Evolutionary conservation across 2,113 vertebrate species (phyloP).

Genomic region (Chionis minor): DNA sequence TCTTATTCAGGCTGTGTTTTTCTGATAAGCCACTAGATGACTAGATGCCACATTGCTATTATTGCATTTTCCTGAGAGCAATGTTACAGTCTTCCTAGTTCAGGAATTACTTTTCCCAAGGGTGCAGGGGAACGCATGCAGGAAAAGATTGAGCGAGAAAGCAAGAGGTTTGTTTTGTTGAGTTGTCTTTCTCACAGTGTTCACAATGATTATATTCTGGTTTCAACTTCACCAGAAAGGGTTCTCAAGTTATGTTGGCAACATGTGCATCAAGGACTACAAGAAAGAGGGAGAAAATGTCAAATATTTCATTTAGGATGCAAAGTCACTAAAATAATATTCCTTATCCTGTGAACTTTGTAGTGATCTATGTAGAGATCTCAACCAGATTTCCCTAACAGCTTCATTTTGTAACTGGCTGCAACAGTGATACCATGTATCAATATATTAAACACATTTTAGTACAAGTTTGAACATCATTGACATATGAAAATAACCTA

Average conservation of each 20-base stretch:
- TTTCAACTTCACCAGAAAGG: neutral
- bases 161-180: neutral
- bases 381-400: neutral
- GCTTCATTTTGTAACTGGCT: neutral
- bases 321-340: neutral
- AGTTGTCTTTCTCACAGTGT: neutral
- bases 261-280: neutral
- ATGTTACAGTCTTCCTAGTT: neutral
- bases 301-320: neutral
- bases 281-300: neutral
- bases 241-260: neutral
- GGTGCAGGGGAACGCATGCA: neutral
- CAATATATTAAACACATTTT: neutral
- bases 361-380: neutral
- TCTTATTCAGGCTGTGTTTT: constrained; percentile 10
- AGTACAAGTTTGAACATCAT: neutral
- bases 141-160: neutral
- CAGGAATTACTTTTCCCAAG: neutral
- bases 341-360: neutral
- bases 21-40: constrained; percentile 34
- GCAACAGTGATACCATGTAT: neutral
- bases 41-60: constrained; percentile 3
- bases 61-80: neutral
- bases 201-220: neutral
- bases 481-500: neutral